Evolutionary conservation across 2,888 invertebrate species (phyloP).

Genomic region (Drosophila yooni): DNA sequence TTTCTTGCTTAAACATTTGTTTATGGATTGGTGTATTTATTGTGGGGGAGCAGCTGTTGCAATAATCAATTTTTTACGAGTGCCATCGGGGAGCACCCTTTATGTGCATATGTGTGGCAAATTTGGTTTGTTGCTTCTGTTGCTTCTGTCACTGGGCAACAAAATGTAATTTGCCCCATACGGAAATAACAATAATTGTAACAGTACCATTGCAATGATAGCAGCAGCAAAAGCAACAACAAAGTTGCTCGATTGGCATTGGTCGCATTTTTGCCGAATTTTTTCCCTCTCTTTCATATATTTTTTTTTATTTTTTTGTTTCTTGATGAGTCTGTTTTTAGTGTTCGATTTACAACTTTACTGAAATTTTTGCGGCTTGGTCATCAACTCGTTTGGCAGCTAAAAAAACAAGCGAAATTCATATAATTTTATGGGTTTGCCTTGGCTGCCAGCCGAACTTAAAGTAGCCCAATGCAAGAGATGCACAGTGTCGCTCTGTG

Average conservation of each 20-base stretch:
- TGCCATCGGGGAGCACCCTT: conserved; percentile 34
- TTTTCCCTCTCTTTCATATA: conserved; percentile 20
- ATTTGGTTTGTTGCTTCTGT: conserved; percentile 44
- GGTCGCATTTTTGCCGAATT: conserved; percentile 46
- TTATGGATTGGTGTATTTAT: background rate
- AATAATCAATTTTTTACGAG: conserved; percentile 34
- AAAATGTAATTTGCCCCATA: conserved; percentile 65
- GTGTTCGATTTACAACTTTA: conserved; percentile 68
- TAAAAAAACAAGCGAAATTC: conserved; percentile 48
- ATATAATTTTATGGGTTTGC: conserved; percentile 46
- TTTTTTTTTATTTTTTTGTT: conserved; percentile 4
- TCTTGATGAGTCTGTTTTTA: conserved; percentile 26
- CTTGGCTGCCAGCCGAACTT: conserved; percentile 43
- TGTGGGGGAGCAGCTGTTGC: conserved; percentile 25
- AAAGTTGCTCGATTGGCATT: conserved; percentile 61
- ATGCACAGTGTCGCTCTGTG: background rate
- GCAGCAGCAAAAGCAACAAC: conserved; percentile 21
- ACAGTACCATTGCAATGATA: conserved; percentile 69
- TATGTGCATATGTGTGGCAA: conserved; percentile 36
- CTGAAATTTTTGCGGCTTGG: conserved; percentile 69
- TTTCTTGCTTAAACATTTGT: background rate
- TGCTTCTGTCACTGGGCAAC: conserved; percentile 41
- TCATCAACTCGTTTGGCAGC: conserved; percentile 69
- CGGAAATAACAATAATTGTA: conserved; percentile 74
- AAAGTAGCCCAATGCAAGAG: conserved; percentile 56